Percentiles rank a stretch among this genome's conserved stretches.
Conservation (phyloP, 2,797 vertebrate genomes). For the Cryptoblepharus egeriae region DNA sequence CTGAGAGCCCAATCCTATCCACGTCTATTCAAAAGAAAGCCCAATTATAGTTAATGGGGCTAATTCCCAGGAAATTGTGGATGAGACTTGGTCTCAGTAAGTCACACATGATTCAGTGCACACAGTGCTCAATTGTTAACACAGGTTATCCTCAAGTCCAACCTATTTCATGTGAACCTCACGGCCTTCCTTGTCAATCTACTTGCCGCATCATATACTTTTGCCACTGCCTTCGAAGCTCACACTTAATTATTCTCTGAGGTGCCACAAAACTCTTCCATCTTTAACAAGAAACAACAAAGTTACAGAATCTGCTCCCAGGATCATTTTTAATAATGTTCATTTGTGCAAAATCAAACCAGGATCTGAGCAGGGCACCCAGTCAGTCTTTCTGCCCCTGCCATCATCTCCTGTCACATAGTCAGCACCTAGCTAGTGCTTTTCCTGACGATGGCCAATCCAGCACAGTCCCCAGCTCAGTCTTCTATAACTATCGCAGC, state of each 20-base stretch:
- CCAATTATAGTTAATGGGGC: no score
- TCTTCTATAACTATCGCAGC: rapidly evolving
- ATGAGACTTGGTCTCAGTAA: no score
- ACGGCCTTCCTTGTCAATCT: slow-evolving; percentile 23
- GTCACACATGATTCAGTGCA: not conserved
- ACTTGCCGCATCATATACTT: slow-evolving; percentile 11
- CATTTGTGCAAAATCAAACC: slow-evolving; percentile 4
- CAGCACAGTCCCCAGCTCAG: not conserved
- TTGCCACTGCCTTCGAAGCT: slow-evolving; percentile 1
- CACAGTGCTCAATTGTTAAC: not conserved
- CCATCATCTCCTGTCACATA: slow-evolving; percentile 18
- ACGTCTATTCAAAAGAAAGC: no score
- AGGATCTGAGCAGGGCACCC: slow-evolving; percentile 25
- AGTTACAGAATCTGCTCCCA: not conserved
- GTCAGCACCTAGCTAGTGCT: not conserved
- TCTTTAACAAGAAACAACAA: no score
- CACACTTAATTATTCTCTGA: not conserved
- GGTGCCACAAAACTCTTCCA: not conserved
- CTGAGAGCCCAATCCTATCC: no score
- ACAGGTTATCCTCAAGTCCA: not conserved
- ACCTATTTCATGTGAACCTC: slow-evolving; percentile 19
- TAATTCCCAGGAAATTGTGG: no score
- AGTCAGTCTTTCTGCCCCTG: not conserved
- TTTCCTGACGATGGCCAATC: not conserved
- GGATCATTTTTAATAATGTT: slow-evolving; percentile 3